phyloP scores from a whole-genome alignment of 2,888 invertebrate genomes.

The Tenthredo notha region DNA sequence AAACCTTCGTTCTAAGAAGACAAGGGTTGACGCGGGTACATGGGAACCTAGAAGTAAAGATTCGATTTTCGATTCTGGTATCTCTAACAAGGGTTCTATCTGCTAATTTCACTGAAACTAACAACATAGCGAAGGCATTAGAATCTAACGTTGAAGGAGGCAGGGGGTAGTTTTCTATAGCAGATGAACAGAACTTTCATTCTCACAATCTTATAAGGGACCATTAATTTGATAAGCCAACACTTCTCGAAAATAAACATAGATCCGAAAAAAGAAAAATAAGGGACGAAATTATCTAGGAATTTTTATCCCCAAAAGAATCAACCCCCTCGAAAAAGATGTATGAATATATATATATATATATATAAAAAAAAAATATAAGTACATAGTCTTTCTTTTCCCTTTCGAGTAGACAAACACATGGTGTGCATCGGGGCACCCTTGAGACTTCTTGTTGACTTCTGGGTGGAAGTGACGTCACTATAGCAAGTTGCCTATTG shows the following conservation, averaged over 20 bases:
- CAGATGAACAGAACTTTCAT: not conserved
- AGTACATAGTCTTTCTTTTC: not conserved
- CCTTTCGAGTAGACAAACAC: not conserved
- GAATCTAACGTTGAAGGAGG: no score
- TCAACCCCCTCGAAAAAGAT: not conserved
- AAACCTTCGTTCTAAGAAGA: conserved; percentile 34
- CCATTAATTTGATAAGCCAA: not conserved
- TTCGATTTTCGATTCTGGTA: conserved; percentile 27
- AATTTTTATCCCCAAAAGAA: not conserved
- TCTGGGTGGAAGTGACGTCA: not conserved
- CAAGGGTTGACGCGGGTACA: conserved; percentile 51
- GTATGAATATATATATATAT: no score
- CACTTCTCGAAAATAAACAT: not conserved
- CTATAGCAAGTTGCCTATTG: not conserved
- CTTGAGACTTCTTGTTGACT: conserved; percentile 21
- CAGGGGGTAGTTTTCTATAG: not conserved
- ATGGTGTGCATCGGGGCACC: not conserved
- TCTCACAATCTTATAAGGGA: not conserved
- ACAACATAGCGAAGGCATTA: not conserved
- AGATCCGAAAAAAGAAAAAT: not conserved
- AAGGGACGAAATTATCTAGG: not conserved
- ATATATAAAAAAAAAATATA: not conserved
- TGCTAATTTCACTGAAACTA: conserved; percentile 5
- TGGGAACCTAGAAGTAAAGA: conserved; percentile 11
- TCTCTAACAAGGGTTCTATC: conserved; percentile 26